A percentile compares a stretch with the other conserved stretches of the same genome.
These are phyloP conservation scores for Drosophila carrolli DNA, from an alignment of 1,140 invertebrate species.

Conservation along the genomic window DNA sequence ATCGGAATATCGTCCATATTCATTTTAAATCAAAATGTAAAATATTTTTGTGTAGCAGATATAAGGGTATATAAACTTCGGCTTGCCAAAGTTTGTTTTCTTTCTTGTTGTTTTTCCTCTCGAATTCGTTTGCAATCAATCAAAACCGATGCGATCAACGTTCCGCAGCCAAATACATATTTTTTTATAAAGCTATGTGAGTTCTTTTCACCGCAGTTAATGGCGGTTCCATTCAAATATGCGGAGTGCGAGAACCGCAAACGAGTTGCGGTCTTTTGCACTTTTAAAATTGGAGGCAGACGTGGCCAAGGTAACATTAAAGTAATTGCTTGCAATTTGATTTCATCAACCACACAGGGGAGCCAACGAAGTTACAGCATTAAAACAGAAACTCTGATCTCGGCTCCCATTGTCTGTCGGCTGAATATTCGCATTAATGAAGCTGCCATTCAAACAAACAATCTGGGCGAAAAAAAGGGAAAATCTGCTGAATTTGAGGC, in stretches of 20 bases:
- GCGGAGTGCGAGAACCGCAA: conserved; percentile 42
- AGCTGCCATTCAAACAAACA: conserved; percentile 75
- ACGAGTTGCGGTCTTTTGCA: conserved; percentile 68
- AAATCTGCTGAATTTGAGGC: conserved; percentile 21
- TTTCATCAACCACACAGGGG: conserved; percentile 36
- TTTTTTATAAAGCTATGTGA: conserved; percentile 27
- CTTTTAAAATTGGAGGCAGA: conserved; percentile 12
- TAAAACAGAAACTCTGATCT: conserved; percentile 19
- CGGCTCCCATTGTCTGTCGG: conserved; percentile 32
- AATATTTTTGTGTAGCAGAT: too few relatives aligned
- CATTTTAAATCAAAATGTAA: too few relatives aligned
- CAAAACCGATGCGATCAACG: conserved; percentile 21
- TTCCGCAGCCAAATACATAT: conserved; percentile 2
- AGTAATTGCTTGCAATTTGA: conserved; percentile 75
- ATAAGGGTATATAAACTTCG: too few relatives aligned
- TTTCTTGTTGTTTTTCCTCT: not conserved
- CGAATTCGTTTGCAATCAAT: conserved; percentile 47
- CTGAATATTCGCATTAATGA: conserved; percentile 72
- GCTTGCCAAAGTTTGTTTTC: too few relatives aligned
- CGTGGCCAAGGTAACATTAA: conserved; percentile 48
- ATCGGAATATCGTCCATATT: too few relatives aligned
- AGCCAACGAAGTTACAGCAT: conserved; percentile 6
- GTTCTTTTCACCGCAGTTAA: conserved; percentile 38
- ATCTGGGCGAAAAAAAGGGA: conserved; percentile 9
- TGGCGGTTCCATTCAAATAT: conserved; percentile 55